These are phyloP conservation scores for Drosophila hydei DNA, from an alignment of 1,140 invertebrate genomes.

Conservation along the genomic window DNA sequence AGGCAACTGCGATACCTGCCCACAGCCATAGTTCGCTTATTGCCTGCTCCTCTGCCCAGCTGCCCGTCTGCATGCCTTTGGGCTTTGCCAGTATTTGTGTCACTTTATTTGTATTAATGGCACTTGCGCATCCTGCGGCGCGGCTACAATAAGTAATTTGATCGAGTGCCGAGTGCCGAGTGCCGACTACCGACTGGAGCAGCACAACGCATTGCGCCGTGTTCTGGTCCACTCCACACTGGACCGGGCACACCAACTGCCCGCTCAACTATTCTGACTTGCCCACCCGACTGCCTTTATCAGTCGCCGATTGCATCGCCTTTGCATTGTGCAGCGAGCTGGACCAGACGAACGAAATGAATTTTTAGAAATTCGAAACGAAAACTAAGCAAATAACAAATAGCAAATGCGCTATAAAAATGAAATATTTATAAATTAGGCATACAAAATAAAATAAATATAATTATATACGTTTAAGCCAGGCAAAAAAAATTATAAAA, in stretches of 20 bases:
- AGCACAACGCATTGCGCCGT: slow-evolving; percentile 25
- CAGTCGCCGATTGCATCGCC: slow-evolving; percentile 35
- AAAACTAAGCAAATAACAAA: not conserved
- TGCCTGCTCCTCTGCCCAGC: not conserved
- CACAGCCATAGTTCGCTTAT: slow-evolving; percentile 23
- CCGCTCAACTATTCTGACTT: not conserved
- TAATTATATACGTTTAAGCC: not conserved
- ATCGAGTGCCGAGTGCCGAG: slow-evolving; percentile 58
- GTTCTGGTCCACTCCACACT: not conserved
- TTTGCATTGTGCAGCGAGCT: slow-evolving; percentile 49
- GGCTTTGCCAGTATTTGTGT: slow-evolving; percentile 58
- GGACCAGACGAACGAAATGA: slow-evolving; percentile 47
- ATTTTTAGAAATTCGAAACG: slow-evolving; percentile 46
- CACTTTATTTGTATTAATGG: slow-evolving; percentile 80
- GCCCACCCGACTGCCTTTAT: slow-evolving; percentile 4
- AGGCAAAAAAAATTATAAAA: no score
- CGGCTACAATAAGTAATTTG: slow-evolving; percentile 76
- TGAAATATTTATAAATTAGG: not conserved
- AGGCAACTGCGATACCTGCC: slow-evolving; percentile 58
- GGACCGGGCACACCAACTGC: not conserved
- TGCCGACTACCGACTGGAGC: slow-evolving; percentile 6
- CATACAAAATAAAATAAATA: not conserved
- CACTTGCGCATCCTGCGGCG: slow-evolving; percentile 76
- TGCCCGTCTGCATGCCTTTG: slow-evolving; percentile 2
- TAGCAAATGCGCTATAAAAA: not conserved